Percentiles rank a stretch among this genome's conserved stretches.
Conservation (phyloP, 35 echinoderm and acorn worm species). For the Ophiothrix spiculata region DNA sequence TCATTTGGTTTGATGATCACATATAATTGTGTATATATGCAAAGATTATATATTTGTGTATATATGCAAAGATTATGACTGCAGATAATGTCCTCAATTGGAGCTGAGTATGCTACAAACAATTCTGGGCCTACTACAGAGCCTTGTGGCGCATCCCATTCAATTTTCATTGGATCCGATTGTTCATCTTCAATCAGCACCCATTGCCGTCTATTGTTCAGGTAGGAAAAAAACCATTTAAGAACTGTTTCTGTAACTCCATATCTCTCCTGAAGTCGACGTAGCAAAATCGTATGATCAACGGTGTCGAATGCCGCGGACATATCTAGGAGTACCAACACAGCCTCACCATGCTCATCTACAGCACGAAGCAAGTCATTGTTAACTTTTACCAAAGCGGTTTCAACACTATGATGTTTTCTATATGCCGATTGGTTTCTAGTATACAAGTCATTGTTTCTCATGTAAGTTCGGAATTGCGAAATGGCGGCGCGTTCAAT, state of each 20-base stretch:
- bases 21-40: no score
- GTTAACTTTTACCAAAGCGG: conserved; percentile 40
- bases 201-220: neutral
- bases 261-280: conserved; percentile 16
- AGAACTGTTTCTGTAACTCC: conserved; percentile 44
- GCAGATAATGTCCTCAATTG: conserved; percentile 19
- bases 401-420: conserved; percentile 51
- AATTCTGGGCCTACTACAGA: conserved; percentile 4
- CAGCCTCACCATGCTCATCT: conserved; percentile 18
- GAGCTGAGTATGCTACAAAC: neutral
- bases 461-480: neutral
- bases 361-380: conserved; percentile 56
- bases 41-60: no score
- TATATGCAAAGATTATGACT: no score
- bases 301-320: conserved; percentile 53
- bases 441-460: neutral
- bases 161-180: conserved; percentile 7
- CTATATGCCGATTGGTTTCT: conserved; percentile 48
- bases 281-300: conserved; percentile 33
- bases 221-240: conserved; percentile 59
- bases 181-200: conserved; percentile 8
- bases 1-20: no score
- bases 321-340: conserved; percentile 39
- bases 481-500: neutral
- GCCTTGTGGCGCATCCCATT: conserved; percentile 14